Evolutionary conservation across 2,888 invertebrate genomes (phyloP), one percentile per base, ranked within the genome.

Genomic region (Lordiphosa fenestrarum): DNA sequence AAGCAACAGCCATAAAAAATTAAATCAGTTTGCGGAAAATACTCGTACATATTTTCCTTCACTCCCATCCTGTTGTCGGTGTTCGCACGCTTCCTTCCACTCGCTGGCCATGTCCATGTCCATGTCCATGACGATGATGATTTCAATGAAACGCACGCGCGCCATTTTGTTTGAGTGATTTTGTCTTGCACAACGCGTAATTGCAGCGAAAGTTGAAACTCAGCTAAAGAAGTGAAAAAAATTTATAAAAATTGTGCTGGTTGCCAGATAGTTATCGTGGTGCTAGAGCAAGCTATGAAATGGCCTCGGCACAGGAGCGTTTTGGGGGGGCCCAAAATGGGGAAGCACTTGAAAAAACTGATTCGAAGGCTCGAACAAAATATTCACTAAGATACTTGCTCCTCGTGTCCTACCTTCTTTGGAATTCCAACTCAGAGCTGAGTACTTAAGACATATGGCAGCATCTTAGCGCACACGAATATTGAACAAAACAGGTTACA

Each of bases 61-160:
- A 71, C 64, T 73, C 62, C 66, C 37, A 33, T 41, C 15, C 60
- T 40, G 41, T 12, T 40, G 41, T 12, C 13, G 5, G 13, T n/a
- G 12, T 21, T 5, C 12, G 12, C 10, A 21, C 30, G 6, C 21
- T 40, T 33, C n/a, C 50, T 13, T 41, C 33, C 21, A n/a, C 30
- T 23, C 23, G 25, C 42, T 44, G 21, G 47, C 49, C 19, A 19
- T 42, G 10, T 37, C 13, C 44, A 6, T 42, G 10, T 37, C 13
- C 44, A 6, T 15, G 25, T 6, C 21, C 23, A 21, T 47, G n/a
- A 9, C 40, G 12, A 50, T 69, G 66, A 61, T 60, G 66, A 69
- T 77, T 77, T 74, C 75, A 82, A 81, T 82, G 82, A 82, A 84
- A 84, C 65, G 74, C 77, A 82, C 75, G 78, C 82, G 72, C 72